Conservation (phyloP, 2,113 vertebrate species). For the Tupaia tana region DNA sequence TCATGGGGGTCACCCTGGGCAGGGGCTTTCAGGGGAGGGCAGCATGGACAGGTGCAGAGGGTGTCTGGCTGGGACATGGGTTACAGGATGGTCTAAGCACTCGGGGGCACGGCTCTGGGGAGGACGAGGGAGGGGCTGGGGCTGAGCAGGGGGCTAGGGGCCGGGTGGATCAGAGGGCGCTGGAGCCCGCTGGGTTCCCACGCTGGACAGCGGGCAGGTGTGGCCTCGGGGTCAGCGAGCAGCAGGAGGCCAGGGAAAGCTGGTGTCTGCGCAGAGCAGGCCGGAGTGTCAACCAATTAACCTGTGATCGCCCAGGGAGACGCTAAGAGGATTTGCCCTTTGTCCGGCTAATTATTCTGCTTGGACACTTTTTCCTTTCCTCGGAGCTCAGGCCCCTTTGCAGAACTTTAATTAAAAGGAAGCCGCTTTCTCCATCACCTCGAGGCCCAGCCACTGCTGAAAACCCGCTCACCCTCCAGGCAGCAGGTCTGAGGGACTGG, state of each 20-base stretch:
- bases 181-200: slow-evolving; percentile 74
- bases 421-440: slow-evolving; percentile 71
- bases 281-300: slow-evolving; percentile 67
- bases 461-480: not conserved
- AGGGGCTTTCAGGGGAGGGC: no score
- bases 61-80: not conserved
- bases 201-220: slow-evolving; percentile 74
- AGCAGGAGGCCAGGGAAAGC: slow-evolving; percentile 50
- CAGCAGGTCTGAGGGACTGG: not conserved
- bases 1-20: not conserved
- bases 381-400: not conserved
- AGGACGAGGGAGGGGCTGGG: accelerated
- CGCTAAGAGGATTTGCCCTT: slow-evolving; percentile 79
- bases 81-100: accelerated
- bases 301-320: slow-evolving; percentile 56
- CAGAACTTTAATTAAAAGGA: slow-evolving; percentile 77
- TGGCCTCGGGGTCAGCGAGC: slow-evolving; percentile 73
- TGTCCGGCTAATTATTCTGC: slow-evolving; percentile 75
- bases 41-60: not conserved
- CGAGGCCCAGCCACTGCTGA: not conserved
- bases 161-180: slow-evolving; percentile 53
- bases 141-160: slow-evolving; percentile 6
- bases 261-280: not conserved
- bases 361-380: slow-evolving; percentile 66
- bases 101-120: not conserved